Percentiles rank a stretch among this genome's conserved stretches.
Conservation (phyloP, 2,113 vertebrate genomes). For the Platanista minor region DNA sequence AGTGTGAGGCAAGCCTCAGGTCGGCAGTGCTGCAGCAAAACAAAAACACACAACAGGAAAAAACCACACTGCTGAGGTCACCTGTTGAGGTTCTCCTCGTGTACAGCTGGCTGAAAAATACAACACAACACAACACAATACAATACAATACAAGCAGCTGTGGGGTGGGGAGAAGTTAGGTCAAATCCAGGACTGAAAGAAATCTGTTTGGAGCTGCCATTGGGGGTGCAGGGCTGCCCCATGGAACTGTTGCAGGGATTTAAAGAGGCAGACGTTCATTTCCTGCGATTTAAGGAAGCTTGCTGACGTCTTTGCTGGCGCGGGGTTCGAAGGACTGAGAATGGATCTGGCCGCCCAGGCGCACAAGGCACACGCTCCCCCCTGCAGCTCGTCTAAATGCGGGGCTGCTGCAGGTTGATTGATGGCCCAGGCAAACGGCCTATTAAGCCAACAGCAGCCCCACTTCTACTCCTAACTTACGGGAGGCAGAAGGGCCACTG, state of each 20-base stretch:
- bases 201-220: not conserved
- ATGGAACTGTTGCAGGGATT: constrained; percentile 55
- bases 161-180: not conserved
- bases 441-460: rapidly evolving
- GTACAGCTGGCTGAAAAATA: not conserved
- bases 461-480: not conserved
- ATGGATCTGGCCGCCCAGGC: not conserved
- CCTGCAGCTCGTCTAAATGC: not conserved
- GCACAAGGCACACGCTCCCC: not conserved
- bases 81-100: not conserved
- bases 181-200: not conserved
- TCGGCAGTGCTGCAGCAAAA: not conserved
- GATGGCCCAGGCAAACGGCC: rapidly evolving
- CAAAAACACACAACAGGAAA: not conserved
- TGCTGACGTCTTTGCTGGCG: not conserved
- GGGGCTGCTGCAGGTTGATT: not conserved
- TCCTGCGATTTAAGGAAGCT: constrained; percentile 66
- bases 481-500: rapidly evolving
- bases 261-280: constrained; percentile 68
- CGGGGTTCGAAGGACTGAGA: constrained; percentile 33
- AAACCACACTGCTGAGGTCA: not conserved
- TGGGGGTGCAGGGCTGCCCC: not conserved
- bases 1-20: constrained; percentile 39
- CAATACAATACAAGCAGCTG: rapidly evolving
- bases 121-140: not conserved